Base-by-base conservation (phyloP, 2,888 invertebrate species). In the Pyrochroa serraticornis region DNA sequence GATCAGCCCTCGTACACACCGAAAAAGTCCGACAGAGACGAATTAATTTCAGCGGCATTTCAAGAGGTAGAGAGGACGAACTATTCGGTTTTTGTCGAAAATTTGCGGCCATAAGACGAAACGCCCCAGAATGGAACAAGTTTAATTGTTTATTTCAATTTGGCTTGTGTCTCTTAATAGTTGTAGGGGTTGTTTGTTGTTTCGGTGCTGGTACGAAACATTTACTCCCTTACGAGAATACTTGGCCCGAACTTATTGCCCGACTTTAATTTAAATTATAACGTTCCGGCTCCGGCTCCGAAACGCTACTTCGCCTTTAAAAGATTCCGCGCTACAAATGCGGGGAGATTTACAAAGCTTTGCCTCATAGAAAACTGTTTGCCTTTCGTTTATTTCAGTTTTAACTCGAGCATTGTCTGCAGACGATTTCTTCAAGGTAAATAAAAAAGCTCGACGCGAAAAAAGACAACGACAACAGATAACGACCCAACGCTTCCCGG, bases 111-210 rank as follows among this genome's bases (percentile, higher is more conserved):
- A 22, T 22, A 22, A 22, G 22, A 35, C 35, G 35, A 45, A 31
- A 32, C 22, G 45, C 45, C 34, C 30, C 13, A 63, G 59, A 65
- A 66, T 61, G 66, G 62, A 68, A 67, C 68, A 67, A 70, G 67
- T 70, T 67, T 70, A 69, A 72, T 71, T 72, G 71, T 71, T 72
- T 70, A 71, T 71, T 71, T 70, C 72, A 72, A 72, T 71, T 71
- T 71, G 58, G 70, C 63, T 54, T 63, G 66, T 69, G 70, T 71
- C 69, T 68, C 70, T 69, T 72, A 71, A 72, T 71, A 71, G 72
- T 72, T 68, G 64, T 66, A 64, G 68, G 22, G 68, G 67, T 65
- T 67, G 67, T 66, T 70, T 71, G 71, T 70, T 71, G 71, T 70
- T 70, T 68, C 66, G 58, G 62, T 63, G 60, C 63, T 62, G 63